Percentiles rank a stretch among this genome's conserved stretches.
phyloP scores from a whole-genome alignment of 2,888 invertebrate species.

The Silvanus unidentatus region DNA sequence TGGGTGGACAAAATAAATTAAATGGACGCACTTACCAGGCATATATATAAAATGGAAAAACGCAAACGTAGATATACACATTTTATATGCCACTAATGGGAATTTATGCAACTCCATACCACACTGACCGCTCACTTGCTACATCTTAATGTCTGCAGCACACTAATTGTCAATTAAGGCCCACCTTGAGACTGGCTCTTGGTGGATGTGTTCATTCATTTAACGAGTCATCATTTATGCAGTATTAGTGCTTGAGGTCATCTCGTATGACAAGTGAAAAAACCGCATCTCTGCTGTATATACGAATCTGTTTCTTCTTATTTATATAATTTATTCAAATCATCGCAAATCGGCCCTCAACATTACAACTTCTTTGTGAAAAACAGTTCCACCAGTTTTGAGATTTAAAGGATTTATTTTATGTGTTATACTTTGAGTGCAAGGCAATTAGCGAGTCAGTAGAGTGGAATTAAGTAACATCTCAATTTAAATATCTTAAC shows the following conservation, averaged over 20 bases:
- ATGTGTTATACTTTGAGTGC: slow-evolving; percentile 43
- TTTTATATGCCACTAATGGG: slow-evolving; percentile 34
- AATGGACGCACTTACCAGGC: too few relatives aligned
- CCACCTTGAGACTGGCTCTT: neutral
- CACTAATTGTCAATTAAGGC: slow-evolving; percentile 34
- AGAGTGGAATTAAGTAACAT: slow-evolving; percentile 46
- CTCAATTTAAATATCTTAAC: slow-evolving; percentile 47
- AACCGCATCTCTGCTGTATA: too few relatives aligned
- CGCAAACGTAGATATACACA: slow-evolving; percentile 2
- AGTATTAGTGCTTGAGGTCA: too few relatives aligned
- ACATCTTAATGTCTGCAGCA: slow-evolving; percentile 35
- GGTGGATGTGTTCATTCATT: slow-evolving; percentile 1
- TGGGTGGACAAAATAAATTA: neutral
- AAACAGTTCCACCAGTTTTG: too few relatives aligned
- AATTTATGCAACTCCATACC: slow-evolving; percentile 37
- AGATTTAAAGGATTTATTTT: slow-evolving; percentile 36
- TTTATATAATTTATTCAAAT: too few relatives aligned
- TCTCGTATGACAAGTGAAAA: too few relatives aligned
- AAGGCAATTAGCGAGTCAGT: slow-evolving; percentile 47
- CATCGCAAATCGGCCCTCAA: neutral
- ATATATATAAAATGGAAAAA: slow-evolving; percentile 1
- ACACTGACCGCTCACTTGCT: slow-evolving; percentile 25
- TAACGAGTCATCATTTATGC: too few relatives aligned
- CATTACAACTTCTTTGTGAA: neutral
- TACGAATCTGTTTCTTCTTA: too few relatives aligned